A percentile compares a stretch with the other conserved stretches of the same genome.
phyloP scores from a whole-genome alignment of 1,140 invertebrate genomes.

The Eriosoma lanigerum region DNA sequence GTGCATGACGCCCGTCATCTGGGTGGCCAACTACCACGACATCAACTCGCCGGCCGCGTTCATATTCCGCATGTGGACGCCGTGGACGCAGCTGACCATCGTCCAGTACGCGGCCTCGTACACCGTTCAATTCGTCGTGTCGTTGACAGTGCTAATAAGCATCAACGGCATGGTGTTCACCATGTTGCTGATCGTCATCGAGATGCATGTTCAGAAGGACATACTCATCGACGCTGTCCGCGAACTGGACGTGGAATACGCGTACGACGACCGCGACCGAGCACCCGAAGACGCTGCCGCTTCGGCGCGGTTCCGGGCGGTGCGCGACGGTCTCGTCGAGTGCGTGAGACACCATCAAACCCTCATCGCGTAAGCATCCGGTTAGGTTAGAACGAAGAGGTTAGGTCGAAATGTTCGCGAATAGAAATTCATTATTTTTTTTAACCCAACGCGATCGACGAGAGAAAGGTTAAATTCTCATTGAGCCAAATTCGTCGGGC shows the following conservation, averaged over 20 bases:
- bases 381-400: too few species aligned
- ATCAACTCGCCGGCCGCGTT: conserved; percentile 1
- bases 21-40: background rate
- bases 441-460: too few species aligned
- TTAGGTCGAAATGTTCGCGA: too few species aligned
- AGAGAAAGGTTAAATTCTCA: too few species aligned
- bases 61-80: conserved; percentile 36
- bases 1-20: background rate
- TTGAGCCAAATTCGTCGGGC: too few species aligned
- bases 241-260: background rate
- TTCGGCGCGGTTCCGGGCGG: too few species aligned
- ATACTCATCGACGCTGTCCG: background rate
- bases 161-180: conserved; percentile 13
- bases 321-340: background rate
- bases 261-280: background rate
- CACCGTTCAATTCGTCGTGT: background rate
- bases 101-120: background rate
- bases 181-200: conserved; percentile 8
- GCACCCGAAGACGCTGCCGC: too few species aligned
- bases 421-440: too few species aligned
- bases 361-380: conserved; percentile 1
- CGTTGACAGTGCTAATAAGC: background rate
- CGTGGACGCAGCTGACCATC: background rate
- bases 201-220: background rate
- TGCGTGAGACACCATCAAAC: background rate